These are phyloP conservation scores for Eupithecia dodoneata DNA, from an alignment of 2,888 invertebrate species.

Conservation along the genomic window DNA sequence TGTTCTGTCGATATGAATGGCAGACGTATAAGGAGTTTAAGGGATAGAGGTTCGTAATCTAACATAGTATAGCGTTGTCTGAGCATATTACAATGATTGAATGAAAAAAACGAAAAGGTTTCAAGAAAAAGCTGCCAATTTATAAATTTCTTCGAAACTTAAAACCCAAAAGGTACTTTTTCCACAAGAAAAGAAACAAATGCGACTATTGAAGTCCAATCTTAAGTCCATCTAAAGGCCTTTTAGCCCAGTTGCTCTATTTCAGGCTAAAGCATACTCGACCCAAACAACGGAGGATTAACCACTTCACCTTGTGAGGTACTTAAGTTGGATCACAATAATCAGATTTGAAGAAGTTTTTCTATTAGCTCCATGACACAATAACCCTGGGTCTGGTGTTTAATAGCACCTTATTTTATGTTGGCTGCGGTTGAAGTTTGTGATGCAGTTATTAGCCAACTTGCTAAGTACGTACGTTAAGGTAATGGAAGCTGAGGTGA, in stretches of 20 bases:
- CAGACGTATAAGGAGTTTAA: not conserved
- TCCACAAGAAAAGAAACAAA: slow-evolving; percentile 2
- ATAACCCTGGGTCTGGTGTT: slow-evolving; percentile 32
- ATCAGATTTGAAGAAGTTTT: slow-evolving; percentile 44
- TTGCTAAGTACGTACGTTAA: not conserved
- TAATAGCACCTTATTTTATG: slow-evolving; percentile 10
- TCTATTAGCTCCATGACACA: slow-evolving; percentile 44
- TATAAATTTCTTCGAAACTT: not conserved
- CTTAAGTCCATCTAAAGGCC: slow-evolving; percentile 1
- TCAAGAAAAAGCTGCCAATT: not conserved
- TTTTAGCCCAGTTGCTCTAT: slow-evolving; percentile 9
- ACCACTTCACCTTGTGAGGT: slow-evolving; percentile 19
- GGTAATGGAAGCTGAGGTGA: not conserved
- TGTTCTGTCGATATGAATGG: not conserved
- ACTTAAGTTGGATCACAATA: slow-evolving; percentile 34
- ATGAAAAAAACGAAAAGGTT: not conserved
- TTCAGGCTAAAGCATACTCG: slow-evolving; percentile 22
- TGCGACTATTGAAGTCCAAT: not conserved
- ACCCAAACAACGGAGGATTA: slow-evolving; percentile 35
- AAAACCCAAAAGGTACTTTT: not conserved
- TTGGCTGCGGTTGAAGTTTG: not conserved
- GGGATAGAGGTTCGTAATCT: not conserved
- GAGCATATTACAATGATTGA: not conserved
- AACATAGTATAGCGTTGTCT: not conserved
- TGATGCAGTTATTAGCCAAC: not conserved